Percentiles rank a stretch among this genome's conserved stretches.
Conservation (phyloP, 2,888 invertebrate genomes). For the Oxyscelio sp. region DNA sequence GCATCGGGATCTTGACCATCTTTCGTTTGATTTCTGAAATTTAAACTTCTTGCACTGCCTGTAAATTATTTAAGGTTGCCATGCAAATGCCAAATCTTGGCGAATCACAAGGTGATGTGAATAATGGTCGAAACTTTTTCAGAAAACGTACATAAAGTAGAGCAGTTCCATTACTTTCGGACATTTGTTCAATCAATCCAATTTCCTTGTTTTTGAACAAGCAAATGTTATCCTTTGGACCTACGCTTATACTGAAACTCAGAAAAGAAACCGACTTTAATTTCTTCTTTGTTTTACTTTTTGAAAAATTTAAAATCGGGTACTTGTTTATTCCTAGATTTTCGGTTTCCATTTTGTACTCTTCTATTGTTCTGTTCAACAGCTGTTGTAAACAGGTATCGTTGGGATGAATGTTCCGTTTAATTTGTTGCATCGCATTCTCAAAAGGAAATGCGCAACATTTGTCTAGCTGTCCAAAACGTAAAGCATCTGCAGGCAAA, state of each 20-base stretch:
- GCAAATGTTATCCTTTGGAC: background rate
- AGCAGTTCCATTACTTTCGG: background rate
- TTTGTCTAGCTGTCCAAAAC: slow-evolving; percentile 30
- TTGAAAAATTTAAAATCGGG: background rate
- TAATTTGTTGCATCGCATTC: slow-evolving; percentile 30
- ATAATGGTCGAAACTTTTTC: background rate
- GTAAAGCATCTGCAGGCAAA: slow-evolving; percentile 59
- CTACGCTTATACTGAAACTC: background rate
- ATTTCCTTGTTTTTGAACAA: background rate
- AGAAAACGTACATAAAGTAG: background rate
- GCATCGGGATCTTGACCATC: background rate
- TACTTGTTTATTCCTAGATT: too few relatives aligned
- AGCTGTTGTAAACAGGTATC: slow-evolving; percentile 25
- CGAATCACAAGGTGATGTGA: background rate
- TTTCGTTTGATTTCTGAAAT: background rate
- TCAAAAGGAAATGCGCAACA: slow-evolving; percentile 33
- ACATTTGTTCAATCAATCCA: background rate
- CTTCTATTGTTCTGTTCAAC: slow-evolving; percentile 26
- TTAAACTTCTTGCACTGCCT: background rate
- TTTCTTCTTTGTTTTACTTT: background rate
- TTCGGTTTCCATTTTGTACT: slow-evolving; percentile 19
- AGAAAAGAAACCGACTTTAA: background rate
- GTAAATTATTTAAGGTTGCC: background rate
- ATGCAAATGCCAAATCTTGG: background rate
- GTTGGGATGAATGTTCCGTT: slow-evolving; percentile 21